Conservation (phyloP, 2,113 vertebrate genomes). For the Eudyptes chrysolophus region DNA sequence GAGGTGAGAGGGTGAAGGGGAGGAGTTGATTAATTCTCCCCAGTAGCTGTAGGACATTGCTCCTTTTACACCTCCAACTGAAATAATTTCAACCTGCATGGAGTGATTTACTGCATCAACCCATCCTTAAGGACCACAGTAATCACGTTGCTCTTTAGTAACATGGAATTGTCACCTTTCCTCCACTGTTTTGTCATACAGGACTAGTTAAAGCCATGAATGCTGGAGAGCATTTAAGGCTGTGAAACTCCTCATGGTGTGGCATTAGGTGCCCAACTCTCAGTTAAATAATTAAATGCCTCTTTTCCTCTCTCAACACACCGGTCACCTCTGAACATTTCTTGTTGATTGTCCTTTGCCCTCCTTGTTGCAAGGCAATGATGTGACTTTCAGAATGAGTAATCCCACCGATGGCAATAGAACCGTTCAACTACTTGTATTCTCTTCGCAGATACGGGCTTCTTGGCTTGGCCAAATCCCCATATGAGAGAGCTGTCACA, state of each 20-base stretch:
- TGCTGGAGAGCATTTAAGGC: not conserved
- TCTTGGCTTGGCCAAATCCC: not conserved
- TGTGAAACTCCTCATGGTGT: not conserved
- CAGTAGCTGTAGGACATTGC: not conserved
- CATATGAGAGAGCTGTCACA: not conserved
- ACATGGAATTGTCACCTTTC: not conserved
- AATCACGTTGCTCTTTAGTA: not conserved
- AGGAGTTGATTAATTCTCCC: not conserved
- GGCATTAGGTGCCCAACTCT: not conserved
- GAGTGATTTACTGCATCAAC: not conserved
- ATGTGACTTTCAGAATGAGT: not conserved
- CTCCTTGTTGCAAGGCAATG: not conserved
- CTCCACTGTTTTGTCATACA: not conserved
- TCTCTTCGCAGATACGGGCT: not conserved
- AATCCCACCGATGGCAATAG: not conserved
- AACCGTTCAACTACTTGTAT: fast-evolving
- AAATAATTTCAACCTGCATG: not conserved
- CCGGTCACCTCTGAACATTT: not conserved
- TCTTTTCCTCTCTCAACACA: not conserved
- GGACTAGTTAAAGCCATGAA: not conserved
- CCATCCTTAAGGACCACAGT: not conserved
- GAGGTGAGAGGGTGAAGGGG: not conserved
- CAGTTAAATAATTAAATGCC: not conserved
- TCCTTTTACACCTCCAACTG: not conserved
- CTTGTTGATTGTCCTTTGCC: not conserved